Percentiles rank a stretch among this genome's conserved stretches.
Conservation (phyloP, 2,888 invertebrate species). For the Mechanitis mazaeus region DNA sequence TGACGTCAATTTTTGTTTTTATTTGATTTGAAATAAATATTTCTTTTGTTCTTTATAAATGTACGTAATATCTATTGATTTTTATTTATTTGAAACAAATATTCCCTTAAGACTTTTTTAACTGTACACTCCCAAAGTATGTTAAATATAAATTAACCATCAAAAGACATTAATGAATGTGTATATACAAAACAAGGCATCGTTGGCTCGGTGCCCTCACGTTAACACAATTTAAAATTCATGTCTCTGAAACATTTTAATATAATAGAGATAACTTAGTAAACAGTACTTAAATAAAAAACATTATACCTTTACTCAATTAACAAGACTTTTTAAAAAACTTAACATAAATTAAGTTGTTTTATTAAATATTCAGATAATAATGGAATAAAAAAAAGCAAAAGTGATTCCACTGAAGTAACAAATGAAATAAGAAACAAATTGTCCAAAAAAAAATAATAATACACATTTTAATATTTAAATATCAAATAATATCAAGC, state of each 20-base stretch:
- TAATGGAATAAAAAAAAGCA: background rate
- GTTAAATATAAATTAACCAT: constrained; percentile 14
- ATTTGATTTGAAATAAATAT: too few relatives aligned
- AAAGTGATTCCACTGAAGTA: constrained; percentile 1
- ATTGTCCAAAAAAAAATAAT: too few relatives aligned
- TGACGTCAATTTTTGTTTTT: too few relatives aligned
- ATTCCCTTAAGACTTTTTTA: background rate
- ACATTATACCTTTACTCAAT: constrained; percentile 23
- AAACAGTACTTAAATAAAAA: constrained; percentile 23
- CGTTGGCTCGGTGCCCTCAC: constrained; percentile 30
- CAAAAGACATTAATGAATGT: constrained; percentile 12
- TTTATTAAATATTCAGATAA: background rate
- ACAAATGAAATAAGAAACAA: too few relatives aligned
- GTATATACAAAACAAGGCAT: constrained; percentile 18
- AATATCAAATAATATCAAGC: too few relatives aligned
- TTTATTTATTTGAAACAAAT: background rate
- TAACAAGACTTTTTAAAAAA: constrained; percentile 19
- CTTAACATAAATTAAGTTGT: constrained; percentile 1
- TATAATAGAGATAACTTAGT: constrained; percentile 53
- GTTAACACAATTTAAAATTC: constrained; percentile 62
- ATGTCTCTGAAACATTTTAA: constrained; percentile 62
- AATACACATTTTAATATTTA: too few relatives aligned
- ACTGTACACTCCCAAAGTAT: background rate
- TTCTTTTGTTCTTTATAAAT: too few relatives aligned
- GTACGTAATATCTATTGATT: too few relatives aligned